phyloP scores from a whole-genome alignment of 1,140 invertebrate species.

The Diorhabda sublineata region DNA sequence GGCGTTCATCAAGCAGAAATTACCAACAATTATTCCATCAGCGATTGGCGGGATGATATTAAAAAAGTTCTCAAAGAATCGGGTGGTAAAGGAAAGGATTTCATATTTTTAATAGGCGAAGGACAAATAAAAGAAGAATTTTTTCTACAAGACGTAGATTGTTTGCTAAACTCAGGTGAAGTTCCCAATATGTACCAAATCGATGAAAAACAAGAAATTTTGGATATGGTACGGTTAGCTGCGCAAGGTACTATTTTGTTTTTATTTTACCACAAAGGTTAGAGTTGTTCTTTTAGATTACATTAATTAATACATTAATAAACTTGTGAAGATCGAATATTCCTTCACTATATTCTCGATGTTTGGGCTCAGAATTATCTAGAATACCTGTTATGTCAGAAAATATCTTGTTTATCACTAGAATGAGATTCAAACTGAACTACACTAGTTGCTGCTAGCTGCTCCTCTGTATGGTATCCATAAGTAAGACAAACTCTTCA shows the following conservation, averaged over 20 bases:
- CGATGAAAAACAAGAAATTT: slow-evolving; percentile 85
- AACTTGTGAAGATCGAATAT: no score
- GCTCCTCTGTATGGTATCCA: neutral
- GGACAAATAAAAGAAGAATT: slow-evolving; percentile 83
- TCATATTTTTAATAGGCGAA: slow-evolving; percentile 81
- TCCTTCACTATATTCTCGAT: no score
- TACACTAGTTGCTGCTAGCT: no score
- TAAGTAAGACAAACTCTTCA: no score
- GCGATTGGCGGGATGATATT: slow-evolving; percentile 87
- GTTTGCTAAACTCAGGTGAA: slow-evolving; percentile 78
- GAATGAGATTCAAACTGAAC: no score
- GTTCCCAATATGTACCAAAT: slow-evolving; percentile 84
- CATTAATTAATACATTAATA: no score
- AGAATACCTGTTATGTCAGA: neutral
- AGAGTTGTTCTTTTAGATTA: no score
- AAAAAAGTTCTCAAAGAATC: slow-evolving; percentile 77
- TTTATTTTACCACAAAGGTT: no score
- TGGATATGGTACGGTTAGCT: slow-evolving; percentile 70
- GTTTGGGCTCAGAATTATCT: no score
- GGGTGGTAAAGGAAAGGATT: slow-evolving; percentile 65
- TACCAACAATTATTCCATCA: slow-evolving; percentile 74
- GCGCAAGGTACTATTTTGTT: slow-evolving; percentile 54
- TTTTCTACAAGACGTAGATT: slow-evolving; percentile 85
- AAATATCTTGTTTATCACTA: neutral
- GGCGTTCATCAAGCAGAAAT: slow-evolving; percentile 84